Base-by-base conservation (phyloP, 2,888 invertebrate genomes). In the Aporophyla lueneburgensis region DNA sequence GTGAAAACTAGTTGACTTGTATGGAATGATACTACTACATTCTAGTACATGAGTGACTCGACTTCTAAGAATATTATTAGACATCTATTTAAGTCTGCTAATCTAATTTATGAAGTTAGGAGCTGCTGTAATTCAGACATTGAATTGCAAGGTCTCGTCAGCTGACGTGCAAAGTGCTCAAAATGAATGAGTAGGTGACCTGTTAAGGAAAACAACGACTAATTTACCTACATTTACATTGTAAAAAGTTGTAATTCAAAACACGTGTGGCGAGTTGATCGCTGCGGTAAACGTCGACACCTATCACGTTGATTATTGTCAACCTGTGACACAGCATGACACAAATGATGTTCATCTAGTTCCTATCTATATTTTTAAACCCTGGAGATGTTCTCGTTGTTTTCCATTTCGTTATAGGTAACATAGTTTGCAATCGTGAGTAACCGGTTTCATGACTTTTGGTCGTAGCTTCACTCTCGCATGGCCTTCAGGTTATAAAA, bases 1-100 rank as follows among this genome's bases (percentile, higher is more conserved):
- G 85, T 85, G 80, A 85, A 83, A 84, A 81, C 78, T 78, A 76
- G 72, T 61, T 58, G 73, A 74, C 86, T 84, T 75, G 66, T 74
- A 85, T 85, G 74, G 78, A 81, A 78, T 72, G 74, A 81, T 70
- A 70, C 65, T 69, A 84, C 62, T 62, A 74, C 71, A 77, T 85
- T 76, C 71, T 68, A 71, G 58, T 71, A 62, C 66, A 54, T 56
- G 61, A 73, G 56, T 68, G 84, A 63, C 59, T 68, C 62, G 62
- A 56, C 67, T 81, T 71, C 74, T 80, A 10, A 59, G 58, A 79
- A 80, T 74, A 33, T 59, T 51, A 83, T 53, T 68, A 72, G 40
- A 46, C 65, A 83, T 56, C 27, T 66, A 73, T 14, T 19, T 71
- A 69, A 21, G 56, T 63, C 58, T 70, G 27, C 49, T 78, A 61